Conservation (phyloP, 2,888 invertebrate genomes). For the Drosophila eohydei region DNA sequence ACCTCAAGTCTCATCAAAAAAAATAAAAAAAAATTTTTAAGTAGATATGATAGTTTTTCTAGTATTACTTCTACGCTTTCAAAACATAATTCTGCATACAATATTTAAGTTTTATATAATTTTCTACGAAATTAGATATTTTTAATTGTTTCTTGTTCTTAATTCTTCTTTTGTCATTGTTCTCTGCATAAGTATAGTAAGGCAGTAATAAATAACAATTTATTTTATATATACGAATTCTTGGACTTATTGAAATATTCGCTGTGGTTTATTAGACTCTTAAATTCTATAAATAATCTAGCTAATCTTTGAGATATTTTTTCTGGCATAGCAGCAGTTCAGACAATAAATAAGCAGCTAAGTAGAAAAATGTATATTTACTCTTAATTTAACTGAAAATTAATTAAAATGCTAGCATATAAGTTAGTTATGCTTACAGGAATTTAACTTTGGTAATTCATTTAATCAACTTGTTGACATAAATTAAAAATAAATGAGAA, state of each 20-base stretch:
- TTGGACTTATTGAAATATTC: constrained; percentile 9
- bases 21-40: too few relatives aligned
- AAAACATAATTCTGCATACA: not conserved
- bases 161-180: not conserved
- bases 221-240: not conserved
- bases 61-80: too few relatives aligned
- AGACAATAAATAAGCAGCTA: constrained; percentile 6
- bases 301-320: not conserved
- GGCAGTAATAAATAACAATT: not conserved
- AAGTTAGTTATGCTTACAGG: too few relatives aligned
- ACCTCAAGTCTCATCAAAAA: too few relatives aligned
- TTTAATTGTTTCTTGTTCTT: not conserved
- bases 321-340: constrained; percentile 1
- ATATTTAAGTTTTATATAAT: not conserved
- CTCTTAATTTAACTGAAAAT: not conserved
- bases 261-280: not conserved
- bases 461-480: not conserved
- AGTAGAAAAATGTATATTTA: not conserved
- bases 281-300: constrained; percentile 3
- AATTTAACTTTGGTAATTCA: not conserved
- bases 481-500: not conserved
- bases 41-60: too few relatives aligned
- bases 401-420: too few relatives aligned
- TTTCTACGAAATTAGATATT: not conserved
- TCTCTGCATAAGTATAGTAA: not conserved